Evolutionary conservation across 2,888 invertebrate species (phyloP).

Genomic region (Odontothrips loti): DNA sequence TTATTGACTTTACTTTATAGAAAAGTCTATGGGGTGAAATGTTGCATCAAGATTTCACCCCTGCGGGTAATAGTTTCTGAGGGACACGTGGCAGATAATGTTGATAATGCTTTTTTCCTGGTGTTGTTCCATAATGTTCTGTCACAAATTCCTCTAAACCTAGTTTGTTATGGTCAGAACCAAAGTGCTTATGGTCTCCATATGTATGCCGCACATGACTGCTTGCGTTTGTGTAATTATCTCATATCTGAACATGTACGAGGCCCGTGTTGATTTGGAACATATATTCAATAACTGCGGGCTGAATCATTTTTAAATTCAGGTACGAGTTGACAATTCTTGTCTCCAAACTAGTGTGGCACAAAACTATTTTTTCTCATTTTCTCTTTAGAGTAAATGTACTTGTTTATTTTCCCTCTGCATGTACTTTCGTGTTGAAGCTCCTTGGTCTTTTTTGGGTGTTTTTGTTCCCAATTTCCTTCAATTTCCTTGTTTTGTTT

Average conservation of each 20-base stretch:
- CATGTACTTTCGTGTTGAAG: background rate
- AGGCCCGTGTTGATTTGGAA: background rate
- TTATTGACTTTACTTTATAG: background rate
- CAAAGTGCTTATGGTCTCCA: slow-evolving; percentile 1
- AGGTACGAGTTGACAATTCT: background rate
- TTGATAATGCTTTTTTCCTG: background rate
- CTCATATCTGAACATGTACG: background rate
- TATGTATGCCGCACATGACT: slow-evolving; percentile 12
- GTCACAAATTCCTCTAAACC: background rate
- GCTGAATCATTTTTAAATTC: background rate
- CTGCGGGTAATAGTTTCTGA: background rate
- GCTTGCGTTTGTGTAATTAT: background rate
- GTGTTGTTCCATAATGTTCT: background rate
- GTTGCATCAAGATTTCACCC: slow-evolving; percentile 10
- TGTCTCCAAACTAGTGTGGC: background rate
- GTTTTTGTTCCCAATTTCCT: slow-evolving; percentile 12
- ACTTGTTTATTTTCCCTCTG: background rate
- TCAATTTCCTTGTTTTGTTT: slow-evolving; percentile 15
- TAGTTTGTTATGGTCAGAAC: background rate
- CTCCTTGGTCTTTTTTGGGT: slow-evolving; percentile 22
- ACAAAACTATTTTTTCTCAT: background rate
- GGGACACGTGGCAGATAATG: background rate
- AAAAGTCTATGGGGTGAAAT: background rate
- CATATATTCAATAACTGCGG: background rate
- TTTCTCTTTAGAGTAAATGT: background rate